Evolutionary conservation across 2,113 vertebrate genomes (phyloP).

Genomic region (human (Homo sapiens)): DNA sequence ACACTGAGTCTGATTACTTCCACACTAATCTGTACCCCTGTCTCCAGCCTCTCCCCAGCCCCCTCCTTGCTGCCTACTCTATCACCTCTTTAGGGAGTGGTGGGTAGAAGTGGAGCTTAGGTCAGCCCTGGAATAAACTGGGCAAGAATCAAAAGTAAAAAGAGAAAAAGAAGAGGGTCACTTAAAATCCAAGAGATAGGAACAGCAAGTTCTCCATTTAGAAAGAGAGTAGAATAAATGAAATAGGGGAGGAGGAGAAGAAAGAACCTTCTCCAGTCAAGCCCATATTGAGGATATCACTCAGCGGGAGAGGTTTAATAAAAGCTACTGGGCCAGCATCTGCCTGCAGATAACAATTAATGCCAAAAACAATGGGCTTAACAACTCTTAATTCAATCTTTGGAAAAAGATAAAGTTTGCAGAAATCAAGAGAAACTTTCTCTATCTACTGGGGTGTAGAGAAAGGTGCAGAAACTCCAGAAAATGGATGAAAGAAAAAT

Average conservation of each 20-base stretch:
- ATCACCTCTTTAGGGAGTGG: background rate
- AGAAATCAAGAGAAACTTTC: slow-evolving; percentile 5
- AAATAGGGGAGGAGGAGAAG: background rate
- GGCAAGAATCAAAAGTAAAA: background rate
- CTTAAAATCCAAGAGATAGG: background rate
- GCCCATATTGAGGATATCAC: background rate
- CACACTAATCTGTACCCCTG: background rate
- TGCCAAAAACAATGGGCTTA: background rate
- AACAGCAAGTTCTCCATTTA: background rate
- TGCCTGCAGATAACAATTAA: background rate
- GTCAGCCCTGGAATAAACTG: background rate
- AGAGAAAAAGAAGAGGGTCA: background rate
- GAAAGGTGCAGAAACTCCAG: background rate
- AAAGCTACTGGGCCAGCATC: background rate
- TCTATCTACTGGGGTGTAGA: background rate
- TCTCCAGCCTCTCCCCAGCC: background rate
- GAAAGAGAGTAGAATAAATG: background rate
- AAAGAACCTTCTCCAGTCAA: background rate
- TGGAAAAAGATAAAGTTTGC: background rate
- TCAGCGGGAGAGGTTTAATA: background rate
- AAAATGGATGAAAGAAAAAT: background rate
- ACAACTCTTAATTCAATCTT: background rate
- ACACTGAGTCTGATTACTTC: background rate
- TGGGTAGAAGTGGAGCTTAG: background rate
- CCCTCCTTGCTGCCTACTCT: background rate